phyloP scores from a whole-genome alignment of 2,888 invertebrate species.

The Orthonychiurus folsomi region DNA sequence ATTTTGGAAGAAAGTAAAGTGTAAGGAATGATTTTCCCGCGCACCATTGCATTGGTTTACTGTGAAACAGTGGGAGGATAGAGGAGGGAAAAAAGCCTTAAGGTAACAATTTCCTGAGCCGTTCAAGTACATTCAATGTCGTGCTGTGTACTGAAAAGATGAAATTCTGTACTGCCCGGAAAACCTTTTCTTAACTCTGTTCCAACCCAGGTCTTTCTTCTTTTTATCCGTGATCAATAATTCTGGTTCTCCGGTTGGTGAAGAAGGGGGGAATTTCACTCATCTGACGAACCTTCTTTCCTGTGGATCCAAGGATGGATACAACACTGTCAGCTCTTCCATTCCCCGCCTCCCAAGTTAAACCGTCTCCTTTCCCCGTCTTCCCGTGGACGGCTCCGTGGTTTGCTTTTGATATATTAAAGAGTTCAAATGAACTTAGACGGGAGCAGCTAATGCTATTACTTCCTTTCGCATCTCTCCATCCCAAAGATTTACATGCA shows the following conservation, averaged over 20 bases:
- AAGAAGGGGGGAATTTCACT: not conserved
- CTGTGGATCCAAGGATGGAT: not conserved
- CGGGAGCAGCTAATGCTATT: not conserved
- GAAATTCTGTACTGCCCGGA: not conserved
- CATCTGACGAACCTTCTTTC: not conserved
- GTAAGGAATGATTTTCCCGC: not conserved
- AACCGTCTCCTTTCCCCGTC: not conserved
- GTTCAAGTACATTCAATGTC: not conserved
- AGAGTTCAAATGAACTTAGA: not conserved
- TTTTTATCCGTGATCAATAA: conserved; percentile 1
- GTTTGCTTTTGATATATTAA: conserved; percentile 1
- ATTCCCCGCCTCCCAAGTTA: not conserved
- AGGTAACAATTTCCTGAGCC: not conserved
- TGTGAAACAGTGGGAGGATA: not conserved
- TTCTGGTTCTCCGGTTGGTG: not conserved
- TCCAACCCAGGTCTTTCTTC: not conserved
- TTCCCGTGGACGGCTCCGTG: not conserved
- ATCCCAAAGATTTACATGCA: not conserved
- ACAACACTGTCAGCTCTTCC: not conserved
- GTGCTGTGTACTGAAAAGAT: not conserved
- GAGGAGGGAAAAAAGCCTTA: not conserved
- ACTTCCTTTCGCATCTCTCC: not conserved
- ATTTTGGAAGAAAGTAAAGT: not conserved
- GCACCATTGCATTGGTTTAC: not conserved
- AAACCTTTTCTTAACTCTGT: not conserved